Conservation (phyloP, 23 tunicate species). For the Styela clava region DNA sequence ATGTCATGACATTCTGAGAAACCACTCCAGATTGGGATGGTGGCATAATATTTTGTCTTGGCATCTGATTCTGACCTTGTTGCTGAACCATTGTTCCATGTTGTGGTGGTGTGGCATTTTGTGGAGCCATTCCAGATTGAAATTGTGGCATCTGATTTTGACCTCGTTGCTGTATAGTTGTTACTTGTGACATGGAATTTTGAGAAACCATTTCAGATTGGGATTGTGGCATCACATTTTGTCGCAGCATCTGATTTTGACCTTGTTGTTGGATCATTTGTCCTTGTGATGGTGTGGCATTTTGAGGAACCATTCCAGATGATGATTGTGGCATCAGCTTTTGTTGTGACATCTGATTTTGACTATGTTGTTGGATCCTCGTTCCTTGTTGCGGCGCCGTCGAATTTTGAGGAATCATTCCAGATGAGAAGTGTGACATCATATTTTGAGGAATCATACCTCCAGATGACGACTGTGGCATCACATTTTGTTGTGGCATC, state of each 20-base stretch:
- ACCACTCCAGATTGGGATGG: neutral
- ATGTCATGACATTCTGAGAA: neutral
- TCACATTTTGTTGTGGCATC: neutral
- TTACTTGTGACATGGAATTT: neutral
- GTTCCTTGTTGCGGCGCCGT: too few relatives aligned
- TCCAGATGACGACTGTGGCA: neutral
- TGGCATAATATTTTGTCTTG: neutral
- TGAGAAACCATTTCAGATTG: neutral
- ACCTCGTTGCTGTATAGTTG: neutral
- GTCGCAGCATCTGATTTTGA: neutral
- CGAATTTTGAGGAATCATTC: too few relatives aligned
- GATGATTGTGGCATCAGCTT: neutral
- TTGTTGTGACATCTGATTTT: conserved; percentile 2
- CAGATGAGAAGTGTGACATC: neutral
- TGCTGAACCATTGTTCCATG: neutral
- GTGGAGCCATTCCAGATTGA: too few relatives aligned
- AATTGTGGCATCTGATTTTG: neutral
- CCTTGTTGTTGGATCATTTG: neutral
- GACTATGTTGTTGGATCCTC: too few relatives aligned
- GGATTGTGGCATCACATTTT: neutral
- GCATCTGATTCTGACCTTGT: conserved; percentile 1
- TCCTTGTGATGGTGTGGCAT: neutral
- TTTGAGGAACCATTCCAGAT: too few relatives aligned
- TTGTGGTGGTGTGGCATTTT: neutral
- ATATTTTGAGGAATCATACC: neutral